Percentiles rank a stretch among this genome's conserved stretches.
phyloP scores from a whole-genome alignment of 2,797 vertebrate species.

The Phrynocephalus guinanensis region DNA sequence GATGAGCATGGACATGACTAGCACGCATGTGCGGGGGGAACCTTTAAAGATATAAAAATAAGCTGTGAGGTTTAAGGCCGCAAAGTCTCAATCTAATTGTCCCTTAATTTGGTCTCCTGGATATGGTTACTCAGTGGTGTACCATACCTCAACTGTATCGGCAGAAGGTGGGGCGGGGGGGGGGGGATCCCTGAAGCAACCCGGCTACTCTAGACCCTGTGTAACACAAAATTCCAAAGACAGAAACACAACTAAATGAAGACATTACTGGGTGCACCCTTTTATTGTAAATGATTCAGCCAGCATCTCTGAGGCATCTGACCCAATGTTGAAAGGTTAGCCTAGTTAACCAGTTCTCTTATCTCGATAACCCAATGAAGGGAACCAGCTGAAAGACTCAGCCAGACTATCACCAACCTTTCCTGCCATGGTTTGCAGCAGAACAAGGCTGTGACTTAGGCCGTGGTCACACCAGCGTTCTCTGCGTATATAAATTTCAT shows the following conservation, averaged over 20 bases:
- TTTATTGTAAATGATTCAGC: constrained; percentile 5
- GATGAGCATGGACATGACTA: too few relatives aligned
- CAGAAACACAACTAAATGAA: neutral
- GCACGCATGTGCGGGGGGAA: too few relatives aligned
- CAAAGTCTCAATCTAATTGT: neutral
- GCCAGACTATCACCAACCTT: neutral
- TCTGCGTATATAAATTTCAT: too few relatives aligned
- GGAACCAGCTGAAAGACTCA: neutral
- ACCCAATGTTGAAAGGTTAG: constrained; percentile 17
- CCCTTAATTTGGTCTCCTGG: neutral
- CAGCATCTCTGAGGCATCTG: neutral
- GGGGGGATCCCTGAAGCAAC: neutral
- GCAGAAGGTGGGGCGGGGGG: too few relatives aligned
- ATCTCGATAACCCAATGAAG: neutral
- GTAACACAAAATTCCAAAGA: neutral
- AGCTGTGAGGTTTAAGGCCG: neutral
- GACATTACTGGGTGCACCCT: neutral
- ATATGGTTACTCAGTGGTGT: too few relatives aligned
- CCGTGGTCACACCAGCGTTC: too few relatives aligned
- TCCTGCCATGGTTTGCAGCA: neutral
- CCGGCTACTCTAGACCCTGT: neutral
- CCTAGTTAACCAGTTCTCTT: neutral
- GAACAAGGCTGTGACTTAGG: neutral
- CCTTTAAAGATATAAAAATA: too few relatives aligned
- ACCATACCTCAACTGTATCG: neutral